Evolutionary conservation across 2,888 invertebrate species (phyloP), one percentile per base, ranked within the genome.

Genomic region (Exephanes ischioxanthus): DNA sequence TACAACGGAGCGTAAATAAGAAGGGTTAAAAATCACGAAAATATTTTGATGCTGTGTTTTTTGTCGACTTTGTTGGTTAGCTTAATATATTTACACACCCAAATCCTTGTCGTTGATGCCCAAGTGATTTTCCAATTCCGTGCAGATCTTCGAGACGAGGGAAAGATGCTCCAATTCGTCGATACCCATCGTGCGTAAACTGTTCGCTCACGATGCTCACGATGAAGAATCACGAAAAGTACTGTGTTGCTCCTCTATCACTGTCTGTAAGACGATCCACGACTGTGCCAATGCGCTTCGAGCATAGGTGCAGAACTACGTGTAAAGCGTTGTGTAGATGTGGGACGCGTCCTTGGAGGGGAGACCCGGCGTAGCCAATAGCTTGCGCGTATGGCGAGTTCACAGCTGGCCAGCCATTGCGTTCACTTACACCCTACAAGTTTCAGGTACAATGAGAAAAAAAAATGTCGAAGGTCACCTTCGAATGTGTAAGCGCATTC

Each of bases 71-170:
- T 61, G 30, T 33, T 61, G 61, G 30, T 61, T 61, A 61, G 61
- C 61, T 33, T 7, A 9, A 6, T 30, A 16, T 33, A 16, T n/a
- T 61, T 68, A 72, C 86, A 95, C 95, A 98, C 98, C 98, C 90
- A 99, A 96, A 95, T 99, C 99, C 95, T 99, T 99, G 93, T 99
- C 99, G 93, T 99, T 99, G 89, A 99, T 95, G n/a, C 98, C 99
- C 92, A 99, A 96, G 95, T 99, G 99, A 93, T 99, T 99, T 93
- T 99, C 99, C 89, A 99, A 94, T 94, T 99, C 99, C 4, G 99
- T 99, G 93, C 99, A 99, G 80, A 99, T 97, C 95, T 99, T 99
- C 0, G 99, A 99, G 9, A 99, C 99, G 84, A 99, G 94, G 0
- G 99, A 99, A 48, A 99, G 95, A 94, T 99, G 98, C 94, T 99